Conservation (phyloP, 2,888 invertebrate genomes). For the Eupsilia transversa region DNA sequence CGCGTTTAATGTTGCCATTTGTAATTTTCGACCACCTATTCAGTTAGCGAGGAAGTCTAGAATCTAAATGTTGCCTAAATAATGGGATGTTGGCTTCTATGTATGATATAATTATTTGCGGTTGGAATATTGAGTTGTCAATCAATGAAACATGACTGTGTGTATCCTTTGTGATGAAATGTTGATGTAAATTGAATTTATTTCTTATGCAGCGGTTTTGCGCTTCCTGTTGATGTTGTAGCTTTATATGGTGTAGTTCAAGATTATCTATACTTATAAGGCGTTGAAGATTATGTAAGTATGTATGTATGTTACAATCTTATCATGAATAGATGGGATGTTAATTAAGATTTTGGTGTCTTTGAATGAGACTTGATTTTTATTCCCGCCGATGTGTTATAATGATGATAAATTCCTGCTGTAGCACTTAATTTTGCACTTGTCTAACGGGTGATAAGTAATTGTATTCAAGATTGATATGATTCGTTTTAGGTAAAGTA, state of each 20-base stretch:
- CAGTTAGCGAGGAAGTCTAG: slow-evolving; percentile 61
- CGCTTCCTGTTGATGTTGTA: slow-evolving; percentile 50
- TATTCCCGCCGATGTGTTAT: background rate
- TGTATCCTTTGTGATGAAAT: slow-evolving; percentile 55
- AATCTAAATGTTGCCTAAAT: slow-evolving; percentile 62
- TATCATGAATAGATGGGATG: slow-evolving; percentile 20
- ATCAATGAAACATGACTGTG: slow-evolving; percentile 49
- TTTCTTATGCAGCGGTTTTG: slow-evolving; percentile 40
- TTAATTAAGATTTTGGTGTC: slow-evolving; percentile 1
- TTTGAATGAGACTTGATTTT: slow-evolving; percentile 4
- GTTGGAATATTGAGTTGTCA: slow-evolving; percentile 57
- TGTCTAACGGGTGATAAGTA: too few relatives aligned
- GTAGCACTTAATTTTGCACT: background rate
- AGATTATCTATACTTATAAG: slow-evolving; percentile 47
- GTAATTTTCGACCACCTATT: slow-evolving; percentile 54
- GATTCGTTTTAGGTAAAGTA: too few relatives aligned
- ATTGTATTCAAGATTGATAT: background rate
- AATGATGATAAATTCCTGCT: background rate
- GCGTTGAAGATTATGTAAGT: slow-evolving; percentile 29
- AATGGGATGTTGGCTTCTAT: slow-evolving; percentile 37
- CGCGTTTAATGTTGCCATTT: slow-evolving; percentile 55
- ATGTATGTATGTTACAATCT: slow-evolving; percentile 16
- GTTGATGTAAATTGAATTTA: slow-evolving; percentile 49
- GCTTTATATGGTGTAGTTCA: slow-evolving; percentile 40
- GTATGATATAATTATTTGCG: slow-evolving; percentile 60